These are phyloP conservation scores for Caenorhabditis becei DNA, from an alignment of 2,888 invertebrate species.

Conservation along the genomic window DNA sequence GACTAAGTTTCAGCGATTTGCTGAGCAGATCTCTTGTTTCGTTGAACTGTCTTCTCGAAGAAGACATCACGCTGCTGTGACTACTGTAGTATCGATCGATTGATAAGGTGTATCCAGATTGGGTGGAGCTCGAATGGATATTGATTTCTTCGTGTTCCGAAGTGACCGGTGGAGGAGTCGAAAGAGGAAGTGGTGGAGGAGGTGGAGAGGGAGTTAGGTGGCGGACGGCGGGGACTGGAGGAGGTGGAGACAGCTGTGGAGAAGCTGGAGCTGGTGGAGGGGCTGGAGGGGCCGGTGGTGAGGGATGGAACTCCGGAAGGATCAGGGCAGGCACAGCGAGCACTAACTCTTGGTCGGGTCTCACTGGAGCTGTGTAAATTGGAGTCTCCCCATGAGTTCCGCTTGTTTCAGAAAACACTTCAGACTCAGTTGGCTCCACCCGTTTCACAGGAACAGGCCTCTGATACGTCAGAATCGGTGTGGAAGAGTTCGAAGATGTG, in stretches of 20 bases:
- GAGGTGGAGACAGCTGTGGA: neutral
- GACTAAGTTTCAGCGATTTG: conserved; percentile 52
- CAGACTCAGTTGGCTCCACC: too few species aligned
- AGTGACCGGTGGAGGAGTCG: conserved; percentile 29
- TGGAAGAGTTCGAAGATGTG: conserved; percentile 5
- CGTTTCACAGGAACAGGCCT: too few species aligned
- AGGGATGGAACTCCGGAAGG: conserved; percentile 29
- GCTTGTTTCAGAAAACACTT: too few species aligned
- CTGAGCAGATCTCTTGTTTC: conserved; percentile 51
- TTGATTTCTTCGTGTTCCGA: conserved; percentile 46
- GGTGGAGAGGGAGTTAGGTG: conserved; percentile 47
- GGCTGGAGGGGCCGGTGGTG: conserved; percentile 17
- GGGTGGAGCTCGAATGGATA: conserved; percentile 19
- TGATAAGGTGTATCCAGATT: conserved; percentile 32
- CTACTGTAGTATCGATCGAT: conserved; percentile 51
- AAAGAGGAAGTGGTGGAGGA: conserved; percentile 46
- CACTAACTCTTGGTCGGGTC: conserved; percentile 28
- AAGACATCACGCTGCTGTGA: conserved; percentile 24
- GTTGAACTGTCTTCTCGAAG: conserved; percentile 47
- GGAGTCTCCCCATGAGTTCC: too few species aligned
- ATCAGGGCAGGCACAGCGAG: conserved; percentile 47
- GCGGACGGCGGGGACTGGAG: conserved; percentile 41
- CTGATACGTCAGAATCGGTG: conserved; percentile 3
- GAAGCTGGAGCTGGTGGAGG: neutral
- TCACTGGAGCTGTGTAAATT: neutral